Conservation (phyloP, 2,888 invertebrate species). For the Diaprepes abbreviatus region DNA sequence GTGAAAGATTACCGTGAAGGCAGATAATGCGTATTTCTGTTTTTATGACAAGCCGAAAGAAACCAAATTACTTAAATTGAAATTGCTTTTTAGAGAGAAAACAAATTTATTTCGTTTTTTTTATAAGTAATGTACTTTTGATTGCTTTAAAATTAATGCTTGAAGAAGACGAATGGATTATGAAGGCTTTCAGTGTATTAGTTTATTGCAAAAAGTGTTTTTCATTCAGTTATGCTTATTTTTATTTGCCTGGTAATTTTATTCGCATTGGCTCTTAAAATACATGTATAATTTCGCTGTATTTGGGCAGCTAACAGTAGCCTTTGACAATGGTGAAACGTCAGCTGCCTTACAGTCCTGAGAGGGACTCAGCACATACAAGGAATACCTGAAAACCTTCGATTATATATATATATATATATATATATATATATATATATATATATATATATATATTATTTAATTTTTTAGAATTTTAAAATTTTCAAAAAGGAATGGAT, state of each 20-base stretch:
- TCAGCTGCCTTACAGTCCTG: too few relatives aligned
- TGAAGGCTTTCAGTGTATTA: not conserved
- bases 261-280: not conserved
- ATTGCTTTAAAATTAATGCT: conserved; percentile 35
- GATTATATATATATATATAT: too few relatives aligned
- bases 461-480: too few relatives aligned
- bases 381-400: too few relatives aligned
- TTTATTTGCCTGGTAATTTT: not conserved
- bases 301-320: too few relatives aligned
- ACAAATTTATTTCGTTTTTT: conserved; percentile 41
- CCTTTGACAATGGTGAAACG: too few relatives aligned
- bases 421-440: too few relatives aligned
- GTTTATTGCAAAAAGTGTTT: not conserved
- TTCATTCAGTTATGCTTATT: too few relatives aligned
- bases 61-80: conserved; percentile 41
- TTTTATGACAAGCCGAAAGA: conserved; percentile 35
- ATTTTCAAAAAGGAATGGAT: too few relatives aligned
- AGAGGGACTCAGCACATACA: too few relatives aligned
- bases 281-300: too few relatives aligned
- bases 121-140: conserved; percentile 27
- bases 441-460: too few relatives aligned
- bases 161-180: not conserved
- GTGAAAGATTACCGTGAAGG: conserved; percentile 47
- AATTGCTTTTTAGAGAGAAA: conserved; percentile 25
- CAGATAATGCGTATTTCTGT: conserved; percentile 46